Evolutionary conservation across 2,888 invertebrate species (phyloP), one percentile per base, ranked within the genome.

Genomic region (Athalia rosae): DNA sequence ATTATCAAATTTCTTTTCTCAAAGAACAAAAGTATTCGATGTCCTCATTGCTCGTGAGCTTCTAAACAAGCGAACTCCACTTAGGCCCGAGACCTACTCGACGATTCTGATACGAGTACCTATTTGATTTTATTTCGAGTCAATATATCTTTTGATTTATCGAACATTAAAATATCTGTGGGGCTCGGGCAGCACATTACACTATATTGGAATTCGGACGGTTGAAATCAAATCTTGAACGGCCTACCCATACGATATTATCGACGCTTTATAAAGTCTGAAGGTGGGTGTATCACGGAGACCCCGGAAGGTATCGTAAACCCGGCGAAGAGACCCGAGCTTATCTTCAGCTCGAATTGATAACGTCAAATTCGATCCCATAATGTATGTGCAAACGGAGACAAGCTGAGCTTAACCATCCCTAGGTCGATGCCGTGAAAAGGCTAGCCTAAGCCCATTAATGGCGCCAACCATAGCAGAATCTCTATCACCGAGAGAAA

Each of bases 321-420:
- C 50, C 48, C 59, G 67, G n/a, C 47, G 61, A 45, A 59, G 11
- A 48, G 41, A 64, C 76, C 53, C 58, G 28, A 43, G 85, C 83
- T 85, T 86, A 87, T 88, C 85, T 84, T 82, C 86, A 84, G 85
- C 81, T 83, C 77, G 82, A 83, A 86, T 86, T 85, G 85, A 83
- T 87, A 84, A 85, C 82, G 81, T 81, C 80, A 82, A 80, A 85
- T 71, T 87, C 85, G 85, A 86, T 87, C 82, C 78, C 79, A 78
- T 82, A 79, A 83, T 81, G 80, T 81, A 81, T 71, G 71, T 71
- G 71, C 71, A 71, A 71, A 71, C 71, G 58, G 69, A 71, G 69
- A 71, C 69, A 71, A 71, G 56, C 71, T 45, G 71, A 71, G 69
- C 71, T 71, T 71, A 71, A 45, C 71, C 71, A 56, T 67, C 71